A percentile compares a stretch with the other conserved stretches of the same genome.
These are phyloP conservation scores for Mizuhopecten yessoensis DNA, from an alignment of 1,140 invertebrate species.

Conservation along the genomic window DNA sequence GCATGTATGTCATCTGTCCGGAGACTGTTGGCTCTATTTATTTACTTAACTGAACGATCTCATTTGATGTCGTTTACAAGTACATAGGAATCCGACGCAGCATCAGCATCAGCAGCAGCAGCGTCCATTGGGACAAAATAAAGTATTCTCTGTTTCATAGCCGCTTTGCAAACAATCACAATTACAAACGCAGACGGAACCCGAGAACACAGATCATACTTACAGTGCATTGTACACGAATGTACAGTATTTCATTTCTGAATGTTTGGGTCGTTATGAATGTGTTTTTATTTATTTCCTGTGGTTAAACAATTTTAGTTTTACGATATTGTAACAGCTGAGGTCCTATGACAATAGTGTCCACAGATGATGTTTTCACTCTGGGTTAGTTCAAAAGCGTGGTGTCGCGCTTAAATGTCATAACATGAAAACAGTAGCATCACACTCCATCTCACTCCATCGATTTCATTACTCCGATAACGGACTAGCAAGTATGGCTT, in stretches of 20 bases:
- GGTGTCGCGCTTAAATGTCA: too few species aligned
- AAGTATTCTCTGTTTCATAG: not conserved
- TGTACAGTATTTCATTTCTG: not conserved
- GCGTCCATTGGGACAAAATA: not conserved
- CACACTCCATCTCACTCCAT: too few species aligned
- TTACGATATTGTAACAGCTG: too few species aligned
- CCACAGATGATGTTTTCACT: too few species aligned
- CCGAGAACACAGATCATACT: not conserved
- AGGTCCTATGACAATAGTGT: too few species aligned
- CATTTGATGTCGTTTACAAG: constrained; percentile 24
- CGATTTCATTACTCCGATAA: too few species aligned
- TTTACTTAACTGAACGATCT: constrained; percentile 35
- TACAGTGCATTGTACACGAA: not conserved
- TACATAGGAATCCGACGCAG: not conserved
- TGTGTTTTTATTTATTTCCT: too few species aligned
- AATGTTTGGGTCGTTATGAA: not conserved
- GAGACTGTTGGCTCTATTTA: not conserved
- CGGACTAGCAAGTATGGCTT: too few species aligned
- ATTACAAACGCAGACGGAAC: not conserved
- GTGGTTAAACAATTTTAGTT: too few species aligned
- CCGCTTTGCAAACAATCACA: not conserved
- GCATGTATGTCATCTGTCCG: not conserved
- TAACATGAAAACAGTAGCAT: too few species aligned
- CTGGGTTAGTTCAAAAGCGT: too few species aligned
- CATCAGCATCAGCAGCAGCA: not conserved